phyloP scores from a whole-genome alignment of 2,888 invertebrate species.

The Sarcophaga carnaria region DNA sequence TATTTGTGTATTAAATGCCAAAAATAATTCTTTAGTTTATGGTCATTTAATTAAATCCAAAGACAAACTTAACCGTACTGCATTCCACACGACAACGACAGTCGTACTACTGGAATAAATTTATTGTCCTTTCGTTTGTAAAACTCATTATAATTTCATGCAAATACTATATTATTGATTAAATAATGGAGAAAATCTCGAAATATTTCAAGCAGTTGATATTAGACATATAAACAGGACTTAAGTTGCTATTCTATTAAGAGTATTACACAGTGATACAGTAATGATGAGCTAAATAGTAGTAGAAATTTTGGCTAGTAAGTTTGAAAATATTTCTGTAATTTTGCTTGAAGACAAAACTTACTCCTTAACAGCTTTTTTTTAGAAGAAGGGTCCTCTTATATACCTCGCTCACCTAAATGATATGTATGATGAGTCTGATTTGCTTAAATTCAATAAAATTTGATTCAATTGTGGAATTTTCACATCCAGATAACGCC shows the following conservation, averaged over 20 bases:
- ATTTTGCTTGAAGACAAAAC: too few species aligned
- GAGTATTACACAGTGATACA: neutral
- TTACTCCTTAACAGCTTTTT: too few species aligned
- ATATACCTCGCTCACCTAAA: too few species aligned
- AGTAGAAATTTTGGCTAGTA: neutral
- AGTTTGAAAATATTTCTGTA: neutral
- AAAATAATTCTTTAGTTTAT: constrained; percentile 16
- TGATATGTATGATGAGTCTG: too few species aligned
- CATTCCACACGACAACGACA: neutral
- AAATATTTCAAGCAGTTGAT: constrained; percentile 22
- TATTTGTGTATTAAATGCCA: constrained; percentile 2
- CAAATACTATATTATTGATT: constrained; percentile 25
- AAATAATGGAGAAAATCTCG: constrained; percentile 4
- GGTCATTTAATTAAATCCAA: constrained; percentile 30
- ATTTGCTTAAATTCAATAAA: too few species aligned
- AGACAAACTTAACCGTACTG: neutral
- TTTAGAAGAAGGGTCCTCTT: too few species aligned
- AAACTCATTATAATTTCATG: neutral
- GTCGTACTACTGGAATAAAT: neutral
- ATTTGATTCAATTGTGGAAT: too few species aligned
- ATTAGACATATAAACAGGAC: neutral
- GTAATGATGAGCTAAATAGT: neutral
- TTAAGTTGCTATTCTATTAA: constrained; percentile 13
- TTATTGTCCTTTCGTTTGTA: neutral
- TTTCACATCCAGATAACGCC: too few species aligned